Base-by-base conservation (phyloP, 2,888 invertebrate species). In the Orthosia gothica region DNA sequence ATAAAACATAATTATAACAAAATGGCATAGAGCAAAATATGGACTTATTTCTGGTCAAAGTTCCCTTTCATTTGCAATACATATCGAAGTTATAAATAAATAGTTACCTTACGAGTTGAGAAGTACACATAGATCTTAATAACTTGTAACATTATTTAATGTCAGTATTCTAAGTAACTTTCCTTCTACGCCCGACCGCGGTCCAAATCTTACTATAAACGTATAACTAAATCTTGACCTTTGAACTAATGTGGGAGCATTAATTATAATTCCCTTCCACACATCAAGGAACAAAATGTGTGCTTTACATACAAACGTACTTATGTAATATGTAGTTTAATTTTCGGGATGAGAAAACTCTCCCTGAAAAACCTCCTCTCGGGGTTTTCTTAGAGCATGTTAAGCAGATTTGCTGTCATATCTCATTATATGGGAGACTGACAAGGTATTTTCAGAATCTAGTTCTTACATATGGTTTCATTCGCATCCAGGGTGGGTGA, bases 201-300 rank as follows among this genome's bases (percentile, higher is more conserved):
- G 55, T 49, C 26, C 50, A 55, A 62, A 62, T 66, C 16, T 16
- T 61, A 47, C 47, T 13, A 74, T 40, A n/a, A n/a, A n/a, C n/a
- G n/a, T n/a, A 64, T 55, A 50, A 64, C 23, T 54, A 50, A n/a
- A 26, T 58, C 70, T 63, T 64, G 74, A 67, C 67, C 67, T 80
- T 80, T 58, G 16, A 54, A 72, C 40, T 57, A 54, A 58, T 65
- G 26, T 63, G n/a, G n/a, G 20, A 66, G 23, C 26, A 55, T 78
- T 80, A 79, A 68, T 80, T 68, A 64, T 67, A 73, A 74, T 79
- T 55, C 16, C 50, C n/a, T 74, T 55, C 49, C 26, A 54, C 62
- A 57, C 15, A 50, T 58, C 13, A 74, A 40, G 61, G 49, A 40
- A 40, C 47, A 52, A 26, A 18, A 76, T 23, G 20, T 62, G 11